These are phyloP conservation scores for Diogma glabrata DNA, from an alignment of 2,888 invertebrate species.

Conservation along the genomic window DNA sequence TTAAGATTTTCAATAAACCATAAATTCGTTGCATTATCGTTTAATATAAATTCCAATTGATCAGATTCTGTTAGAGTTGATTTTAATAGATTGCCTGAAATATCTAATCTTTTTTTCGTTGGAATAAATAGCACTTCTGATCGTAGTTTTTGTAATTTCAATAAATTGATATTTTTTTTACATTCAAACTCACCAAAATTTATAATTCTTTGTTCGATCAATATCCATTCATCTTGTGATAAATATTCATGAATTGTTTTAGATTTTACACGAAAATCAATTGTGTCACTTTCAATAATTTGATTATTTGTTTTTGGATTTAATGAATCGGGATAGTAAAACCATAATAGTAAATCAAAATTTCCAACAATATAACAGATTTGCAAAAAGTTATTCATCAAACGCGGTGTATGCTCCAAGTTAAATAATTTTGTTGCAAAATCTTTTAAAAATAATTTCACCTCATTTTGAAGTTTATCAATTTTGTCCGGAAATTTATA, in stretches of 20 bases:
- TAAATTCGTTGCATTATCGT: constrained; percentile 15
- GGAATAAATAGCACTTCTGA: constrained; percentile 20
- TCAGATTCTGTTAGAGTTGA: constrained; percentile 19
- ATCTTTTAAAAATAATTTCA: constrained; percentile 24
- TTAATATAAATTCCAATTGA: constrained; percentile 20
- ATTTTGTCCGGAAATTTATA: constrained; percentile 27
- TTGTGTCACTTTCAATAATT: too few relatives aligned
- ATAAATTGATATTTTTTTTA: constrained; percentile 27
- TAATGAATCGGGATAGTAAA: constrained; percentile 30
- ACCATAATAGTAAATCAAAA: constrained; percentile 26
- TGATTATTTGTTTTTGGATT: background rate
- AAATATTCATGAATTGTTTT: constrained; percentile 26
- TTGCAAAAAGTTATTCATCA: constrained; percentile 32
- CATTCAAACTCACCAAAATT: constrained; percentile 32
- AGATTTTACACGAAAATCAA: background rate
- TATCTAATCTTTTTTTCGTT: constrained; percentile 16
- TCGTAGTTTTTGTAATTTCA: constrained; percentile 26
- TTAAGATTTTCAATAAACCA: constrained; percentile 25
- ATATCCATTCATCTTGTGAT: constrained; percentile 27
- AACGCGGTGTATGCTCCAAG: constrained; percentile 30
- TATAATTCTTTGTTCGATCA: constrained; percentile 31
- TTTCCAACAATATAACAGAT: constrained; percentile 25
- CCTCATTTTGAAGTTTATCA: constrained; percentile 25
- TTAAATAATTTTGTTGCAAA: constrained; percentile 28
- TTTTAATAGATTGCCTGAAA: constrained; percentile 19